Conservation (phyloP, 1,140 invertebrate species). For the Arctopsyche grandis region DNA sequence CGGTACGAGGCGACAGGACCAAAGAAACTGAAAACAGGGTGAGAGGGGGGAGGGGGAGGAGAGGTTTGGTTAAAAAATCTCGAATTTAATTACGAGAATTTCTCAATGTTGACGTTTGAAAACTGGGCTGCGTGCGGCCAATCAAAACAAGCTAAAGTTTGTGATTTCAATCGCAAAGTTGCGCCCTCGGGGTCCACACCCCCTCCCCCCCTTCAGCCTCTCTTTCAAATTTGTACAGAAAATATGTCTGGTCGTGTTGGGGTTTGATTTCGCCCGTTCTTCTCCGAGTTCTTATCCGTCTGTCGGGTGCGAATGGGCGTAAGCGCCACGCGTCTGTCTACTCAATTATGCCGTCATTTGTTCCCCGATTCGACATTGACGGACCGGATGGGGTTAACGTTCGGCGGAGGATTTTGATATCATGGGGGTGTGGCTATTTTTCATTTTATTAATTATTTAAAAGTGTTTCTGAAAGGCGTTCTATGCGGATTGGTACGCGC, state of each 20-base stretch:
- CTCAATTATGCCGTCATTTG: conserved; percentile 7
- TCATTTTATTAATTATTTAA: too few relatives aligned
- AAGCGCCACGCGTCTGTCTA: neutral
- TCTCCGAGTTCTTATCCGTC: neutral
- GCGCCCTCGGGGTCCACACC: neutral
- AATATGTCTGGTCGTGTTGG: too few relatives aligned
- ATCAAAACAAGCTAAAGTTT: neutral
- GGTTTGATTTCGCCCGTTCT: neutral
- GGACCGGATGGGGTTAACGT: neutral
- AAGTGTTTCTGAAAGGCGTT: too few relatives aligned
- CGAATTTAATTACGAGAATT: neutral
- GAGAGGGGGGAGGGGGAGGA: neutral
- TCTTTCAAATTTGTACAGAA: too few relatives aligned
- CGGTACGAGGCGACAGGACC: too few relatives aligned
- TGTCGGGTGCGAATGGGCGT: neutral
- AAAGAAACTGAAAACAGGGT: too few relatives aligned
- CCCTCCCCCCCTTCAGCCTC: too few relatives aligned
- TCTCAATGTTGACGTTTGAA: neutral
- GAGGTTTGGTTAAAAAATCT: neutral
- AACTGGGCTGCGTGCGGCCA: neutral
- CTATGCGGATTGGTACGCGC: too few relatives aligned
- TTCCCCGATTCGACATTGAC: neutral
- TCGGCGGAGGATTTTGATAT: neutral
- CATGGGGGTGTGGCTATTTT: too few relatives aligned
- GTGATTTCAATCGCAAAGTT: neutral